Evolutionary conservation across 1,140 invertebrate species (phyloP), one percentile per base, ranked within the genome.

Genomic region (Anthonomus grandis): DNA sequence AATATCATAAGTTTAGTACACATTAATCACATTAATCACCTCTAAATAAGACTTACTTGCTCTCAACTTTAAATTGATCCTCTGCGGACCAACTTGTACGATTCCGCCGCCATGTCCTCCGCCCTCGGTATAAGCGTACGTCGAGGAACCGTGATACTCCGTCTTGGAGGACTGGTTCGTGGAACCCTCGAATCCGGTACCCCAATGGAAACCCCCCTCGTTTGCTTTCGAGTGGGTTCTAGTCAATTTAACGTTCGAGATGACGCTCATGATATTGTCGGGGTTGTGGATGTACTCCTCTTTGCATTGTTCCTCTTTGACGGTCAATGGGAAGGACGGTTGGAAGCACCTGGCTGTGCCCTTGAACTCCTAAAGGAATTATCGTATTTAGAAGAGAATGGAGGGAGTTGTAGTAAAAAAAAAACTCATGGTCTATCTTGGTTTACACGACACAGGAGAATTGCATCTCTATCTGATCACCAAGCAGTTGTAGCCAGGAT

Each of bases 71-170:
- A 95, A 77, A 52, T 80, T 82, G 6, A 94, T 83, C 69, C 83
- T 79, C 73, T 95, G 92, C 1, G 92, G 93, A 67, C 83, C 84
- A 47, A 95, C 85, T 75, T 95, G 92, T 1, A 93, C 85, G 42
- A 91, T 85, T 22, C 72, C 75, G 15, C 56, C 66, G 15, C 66
- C 71, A 6, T 56, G 63, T 10, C 63, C 64, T 13, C 44, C 48
- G 18, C 47, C 51, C 25, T 39, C 42, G 3, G 24, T 38, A 9
- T 41, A 57, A 1, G n/a, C 15, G 39, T 56, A 58, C 9, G 34
- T 49, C 3, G 12, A 10, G 8, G 52, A 57, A 4, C 49, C 62
- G 13, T 41, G 34, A 8, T n/a, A 18, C 12, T 52, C 50, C 53
- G 48, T 59, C 47, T 39, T 47, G 12, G 57, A 58, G 0, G 58